Conservation (phyloP, 64 coral and sea anemone species). For the Catalaphyllia jardinei region DNA sequence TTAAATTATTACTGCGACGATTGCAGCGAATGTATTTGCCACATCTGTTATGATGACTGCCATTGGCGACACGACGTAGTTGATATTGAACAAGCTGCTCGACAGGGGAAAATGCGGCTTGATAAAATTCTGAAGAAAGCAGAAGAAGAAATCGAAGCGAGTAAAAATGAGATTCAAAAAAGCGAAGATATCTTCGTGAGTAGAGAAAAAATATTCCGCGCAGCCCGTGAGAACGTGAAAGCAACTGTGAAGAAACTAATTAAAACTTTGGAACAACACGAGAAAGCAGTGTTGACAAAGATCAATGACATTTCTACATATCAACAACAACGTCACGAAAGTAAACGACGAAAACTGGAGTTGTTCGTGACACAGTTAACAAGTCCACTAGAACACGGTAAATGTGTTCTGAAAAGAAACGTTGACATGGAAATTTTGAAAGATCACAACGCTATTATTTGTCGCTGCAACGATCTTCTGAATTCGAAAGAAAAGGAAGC, state of each 20-base stretch:
- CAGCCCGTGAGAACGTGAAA: background rate
- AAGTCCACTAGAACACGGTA: background rate
- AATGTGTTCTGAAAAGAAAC: background rate
- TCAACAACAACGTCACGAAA: background rate
- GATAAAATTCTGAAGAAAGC: background rate
- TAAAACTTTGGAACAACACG: background rate
- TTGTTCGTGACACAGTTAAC: background rate
- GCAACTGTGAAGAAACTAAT: background rate
- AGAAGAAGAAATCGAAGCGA: background rate
- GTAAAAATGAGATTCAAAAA: background rate
- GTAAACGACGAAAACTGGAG: background rate
- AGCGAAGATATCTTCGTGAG: background rate
- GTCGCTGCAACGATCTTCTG: slow-evolving; percentile 14
- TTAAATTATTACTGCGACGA: background rate
- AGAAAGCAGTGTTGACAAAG: background rate
- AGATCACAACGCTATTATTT: background rate
- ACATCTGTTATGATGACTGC: background rate
- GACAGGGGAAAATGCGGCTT: background rate
- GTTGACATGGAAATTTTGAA: background rate
- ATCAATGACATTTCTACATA: background rate
- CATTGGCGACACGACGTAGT: background rate
- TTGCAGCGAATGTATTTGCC: background rate
- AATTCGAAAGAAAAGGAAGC: background rate
- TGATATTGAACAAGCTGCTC: background rate
- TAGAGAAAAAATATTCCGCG: background rate